Conservation (phyloP, 2,797 vertebrate species). For the Podargus strigoides region DNA sequence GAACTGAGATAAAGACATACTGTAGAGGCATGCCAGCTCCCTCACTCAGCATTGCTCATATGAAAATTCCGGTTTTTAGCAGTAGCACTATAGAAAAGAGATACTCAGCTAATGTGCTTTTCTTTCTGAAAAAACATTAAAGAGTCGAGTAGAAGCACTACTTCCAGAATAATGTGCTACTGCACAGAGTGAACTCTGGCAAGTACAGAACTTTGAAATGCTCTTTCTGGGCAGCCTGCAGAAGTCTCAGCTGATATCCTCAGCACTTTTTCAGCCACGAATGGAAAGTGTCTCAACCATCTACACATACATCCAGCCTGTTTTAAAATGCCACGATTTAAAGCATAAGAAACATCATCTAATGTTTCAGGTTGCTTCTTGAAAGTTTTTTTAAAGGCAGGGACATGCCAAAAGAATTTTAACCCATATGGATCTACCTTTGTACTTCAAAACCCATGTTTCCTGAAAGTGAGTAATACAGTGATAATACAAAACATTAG, state of each 20-base stretch:
- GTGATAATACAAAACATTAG: not conserved
- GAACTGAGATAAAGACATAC: not conserved
- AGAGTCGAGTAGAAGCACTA: not conserved
- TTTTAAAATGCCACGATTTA: not conserved
- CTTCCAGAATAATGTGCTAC: not conserved
- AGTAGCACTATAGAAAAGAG: not conserved
- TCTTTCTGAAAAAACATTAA: constrained; percentile 3
- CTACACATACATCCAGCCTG: not conserved
- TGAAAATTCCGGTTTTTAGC: not conserved
- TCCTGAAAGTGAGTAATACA: not conserved
- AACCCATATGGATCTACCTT: not conserved
- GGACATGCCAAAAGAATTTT: not conserved
- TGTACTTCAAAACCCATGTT: not conserved
- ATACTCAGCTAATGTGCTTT: not conserved
- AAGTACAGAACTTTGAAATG: not conserved
- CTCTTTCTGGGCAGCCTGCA: not conserved
- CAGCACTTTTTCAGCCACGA: not conserved
- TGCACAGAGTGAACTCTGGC: not conserved
- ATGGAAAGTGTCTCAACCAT: not conserved
- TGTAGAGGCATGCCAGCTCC: not conserved
- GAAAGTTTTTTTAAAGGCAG: not conserved
- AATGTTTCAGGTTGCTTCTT: not conserved
- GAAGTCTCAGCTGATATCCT: not conserved
- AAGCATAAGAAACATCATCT: not conserved
- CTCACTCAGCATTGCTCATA: not conserved